These are phyloP conservation scores for Drosophila persimilis DNA, from an alignment of 1,140 invertebrate species.

Conservation along the genomic window DNA sequence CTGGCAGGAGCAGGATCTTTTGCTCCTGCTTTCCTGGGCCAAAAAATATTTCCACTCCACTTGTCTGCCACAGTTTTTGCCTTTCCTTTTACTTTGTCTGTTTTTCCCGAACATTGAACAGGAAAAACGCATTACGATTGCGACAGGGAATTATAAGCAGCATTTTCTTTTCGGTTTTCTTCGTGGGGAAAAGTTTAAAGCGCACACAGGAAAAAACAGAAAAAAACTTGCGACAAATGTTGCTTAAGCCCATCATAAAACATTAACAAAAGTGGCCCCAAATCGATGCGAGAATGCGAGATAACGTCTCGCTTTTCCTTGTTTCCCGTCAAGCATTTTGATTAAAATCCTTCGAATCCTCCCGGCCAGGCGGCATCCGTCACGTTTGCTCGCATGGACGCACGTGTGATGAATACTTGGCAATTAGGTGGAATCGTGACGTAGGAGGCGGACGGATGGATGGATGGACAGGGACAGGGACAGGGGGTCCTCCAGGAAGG, in stretches of 20 bases:
- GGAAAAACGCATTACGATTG: conserved; percentile 57
- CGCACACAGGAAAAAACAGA: neutral
- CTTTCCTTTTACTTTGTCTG: conserved; percentile 21
- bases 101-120: conserved; percentile 37
- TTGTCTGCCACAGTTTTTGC: conserved; percentile 3
- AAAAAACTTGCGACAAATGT: too few relatives aligned
- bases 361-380: conserved; percentile 48
- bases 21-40: conserved; percentile 23
- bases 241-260: conserved; percentile 13
- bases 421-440: conserved; percentile 58
- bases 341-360: conserved; percentile 36
- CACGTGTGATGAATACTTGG: conserved; percentile 78
- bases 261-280: conserved; percentile 13
- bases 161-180: conserved; percentile 11
- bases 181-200: conserved; percentile 30
- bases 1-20: conserved; percentile 21
- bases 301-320: conserved; percentile 1
- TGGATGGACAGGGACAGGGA: neutral
- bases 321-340: conserved; percentile 36
- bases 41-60: conserved; percentile 40
- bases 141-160: conserved; percentile 32
- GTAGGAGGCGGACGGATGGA: neutral
- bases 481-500: conserved; percentile 57
- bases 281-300: neutral
- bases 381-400: conserved; percentile 71